phyloP scores from a whole-genome alignment of 1,140 invertebrate genomes.

The Hycleus phaleratus region DNA sequence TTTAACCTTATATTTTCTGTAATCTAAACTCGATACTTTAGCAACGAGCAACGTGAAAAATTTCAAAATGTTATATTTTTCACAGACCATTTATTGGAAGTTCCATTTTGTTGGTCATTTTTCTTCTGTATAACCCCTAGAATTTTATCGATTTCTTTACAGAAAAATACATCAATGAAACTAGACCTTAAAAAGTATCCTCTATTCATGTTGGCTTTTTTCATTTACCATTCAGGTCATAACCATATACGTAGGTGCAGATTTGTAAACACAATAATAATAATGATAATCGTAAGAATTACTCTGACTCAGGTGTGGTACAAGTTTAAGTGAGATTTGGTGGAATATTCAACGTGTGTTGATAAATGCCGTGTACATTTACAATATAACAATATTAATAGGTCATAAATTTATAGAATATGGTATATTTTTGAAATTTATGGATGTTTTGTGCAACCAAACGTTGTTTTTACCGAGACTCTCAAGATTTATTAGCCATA shows the following conservation, averaged over 20 bases:
- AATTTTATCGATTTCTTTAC: slow-evolving; percentile 12
- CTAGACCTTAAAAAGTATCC: background rate
- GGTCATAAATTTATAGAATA: slow-evolving; percentile 16
- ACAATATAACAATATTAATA: slow-evolving; percentile 16
- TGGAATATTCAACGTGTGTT: slow-evolving; percentile 9
- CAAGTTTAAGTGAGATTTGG: background rate
- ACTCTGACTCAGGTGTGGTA: no score
- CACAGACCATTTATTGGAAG: slow-evolving; percentile 15
- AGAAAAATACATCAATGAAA: slow-evolving; percentile 12
- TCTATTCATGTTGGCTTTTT: no score
- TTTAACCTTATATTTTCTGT: slow-evolving; percentile 8
- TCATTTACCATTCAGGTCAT: no score
- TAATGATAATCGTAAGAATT: no score
- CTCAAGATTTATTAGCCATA: slow-evolving; percentile 14
- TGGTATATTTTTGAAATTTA: slow-evolving; percentile 16
- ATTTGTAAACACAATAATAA: no score
- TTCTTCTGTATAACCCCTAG: slow-evolving; percentile 9
- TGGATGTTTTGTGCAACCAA: slow-evolving; percentile 14
- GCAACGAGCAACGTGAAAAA: slow-evolving; percentile 14
- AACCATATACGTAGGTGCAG: no score
- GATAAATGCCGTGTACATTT: slow-evolving; percentile 15
- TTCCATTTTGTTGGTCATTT: slow-evolving; percentile 16
- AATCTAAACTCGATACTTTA: slow-evolving; percentile 12
- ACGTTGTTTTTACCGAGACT: slow-evolving; percentile 15
- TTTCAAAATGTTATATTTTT: slow-evolving; percentile 16